These are phyloP conservation scores for Hesperophylax magnus DNA, from an alignment of 1,140 invertebrate genomes.

Conservation along the genomic window DNA sequence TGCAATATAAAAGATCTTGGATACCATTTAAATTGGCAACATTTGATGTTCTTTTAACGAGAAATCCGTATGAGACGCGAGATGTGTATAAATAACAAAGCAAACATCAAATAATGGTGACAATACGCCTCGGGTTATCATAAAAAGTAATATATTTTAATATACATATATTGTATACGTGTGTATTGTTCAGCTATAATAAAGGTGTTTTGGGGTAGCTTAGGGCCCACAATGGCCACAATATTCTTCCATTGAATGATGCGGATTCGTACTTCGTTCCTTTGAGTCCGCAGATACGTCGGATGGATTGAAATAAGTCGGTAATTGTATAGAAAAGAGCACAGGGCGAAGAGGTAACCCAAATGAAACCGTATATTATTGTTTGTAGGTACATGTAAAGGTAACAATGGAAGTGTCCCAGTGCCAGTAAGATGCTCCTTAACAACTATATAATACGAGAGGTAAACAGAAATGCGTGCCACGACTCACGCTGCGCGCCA, in stretches of 20 bases:
- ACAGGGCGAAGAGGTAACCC: slow-evolving; percentile 33
- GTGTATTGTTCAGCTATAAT: slow-evolving; percentile 44
- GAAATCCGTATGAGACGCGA: slow-evolving; percentile 29
- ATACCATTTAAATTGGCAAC: not conserved
- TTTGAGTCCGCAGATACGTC: slow-evolving; percentile 32
- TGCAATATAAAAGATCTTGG: not conserved
- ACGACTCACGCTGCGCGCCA: slow-evolving; percentile 31
- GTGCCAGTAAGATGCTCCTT: not conserved
- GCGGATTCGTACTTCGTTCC: slow-evolving; percentile 29
- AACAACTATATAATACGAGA: slow-evolving; percentile 38
- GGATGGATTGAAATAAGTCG: slow-evolving; percentile 45
- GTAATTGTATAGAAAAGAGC: slow-evolving; percentile 35
- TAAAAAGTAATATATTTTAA: slow-evolving; percentile 40
- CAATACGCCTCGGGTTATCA: slow-evolving; percentile 33
- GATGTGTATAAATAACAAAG: slow-evolving; percentile 47
- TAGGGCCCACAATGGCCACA: slow-evolving; percentile 39
- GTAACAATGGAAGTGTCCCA: slow-evolving; percentile 24
- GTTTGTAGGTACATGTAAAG: slow-evolving; percentile 19
- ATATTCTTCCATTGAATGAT: slow-evolving; percentile 20
- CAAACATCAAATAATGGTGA: slow-evolving; percentile 42
- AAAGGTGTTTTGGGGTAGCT: slow-evolving; percentile 51
- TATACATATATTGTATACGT: slow-evolving; percentile 11
- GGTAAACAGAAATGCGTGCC: slow-evolving; percentile 28
- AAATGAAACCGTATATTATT: slow-evolving; percentile 39
- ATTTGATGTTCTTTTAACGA: slow-evolving; percentile 50